phyloP scores from a whole-genome alignment of 1,140 invertebrate genomes.

The Orchestia grillus region DNA sequence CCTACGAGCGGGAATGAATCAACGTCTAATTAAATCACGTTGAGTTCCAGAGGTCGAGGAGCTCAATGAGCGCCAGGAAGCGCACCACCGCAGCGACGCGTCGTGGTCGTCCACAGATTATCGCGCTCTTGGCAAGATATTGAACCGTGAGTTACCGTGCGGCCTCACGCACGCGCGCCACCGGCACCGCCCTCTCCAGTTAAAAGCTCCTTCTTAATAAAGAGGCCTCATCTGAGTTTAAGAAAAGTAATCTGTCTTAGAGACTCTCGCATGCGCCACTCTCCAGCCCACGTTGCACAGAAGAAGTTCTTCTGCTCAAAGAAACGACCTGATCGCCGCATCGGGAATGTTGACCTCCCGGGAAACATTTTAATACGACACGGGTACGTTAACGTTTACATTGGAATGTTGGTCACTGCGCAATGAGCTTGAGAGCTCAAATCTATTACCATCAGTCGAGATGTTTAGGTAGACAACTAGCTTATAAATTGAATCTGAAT shows the following conservation, averaged over 20 bases:
- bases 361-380: neutral
- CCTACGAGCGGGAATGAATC: conserved; percentile 10
- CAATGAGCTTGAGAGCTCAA: neutral
- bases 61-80: neutral
- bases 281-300: neutral
- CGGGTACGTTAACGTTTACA: neutral
- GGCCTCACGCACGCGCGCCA: neutral
- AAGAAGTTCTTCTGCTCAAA: neutral
- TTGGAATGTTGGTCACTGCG: neutral
- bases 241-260: neutral
- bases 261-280: neutral
- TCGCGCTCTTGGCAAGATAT: neutral
- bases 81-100: neutral
- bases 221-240: neutral
- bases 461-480: neutral
- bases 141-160: neutral
- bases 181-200: neutral
- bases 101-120: conserved; percentile 1
- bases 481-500: neutral
- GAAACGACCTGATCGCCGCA: neutral
- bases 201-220: conserved; percentile 5
- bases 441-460: neutral
- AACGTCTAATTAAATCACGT: conserved; percentile 46
- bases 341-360: neutral
- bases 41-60: neutral